Evolutionary conservation across 1,140 invertebrate species (phyloP), one percentile per base, ranked within the genome.

Genomic region (Eupristina koningsbergeri): DNA sequence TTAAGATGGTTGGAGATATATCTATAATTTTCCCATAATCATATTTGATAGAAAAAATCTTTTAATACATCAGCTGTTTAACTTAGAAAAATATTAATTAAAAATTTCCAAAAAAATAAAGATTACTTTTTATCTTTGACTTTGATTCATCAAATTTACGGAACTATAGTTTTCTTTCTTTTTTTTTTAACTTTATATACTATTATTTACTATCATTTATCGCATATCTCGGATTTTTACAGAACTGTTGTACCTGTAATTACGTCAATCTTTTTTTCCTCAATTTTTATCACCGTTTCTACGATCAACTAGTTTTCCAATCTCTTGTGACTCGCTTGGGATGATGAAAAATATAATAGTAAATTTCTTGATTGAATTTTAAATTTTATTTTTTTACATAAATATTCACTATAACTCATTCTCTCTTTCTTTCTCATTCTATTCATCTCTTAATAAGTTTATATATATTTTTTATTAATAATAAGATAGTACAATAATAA

Each of bases 81-180:
- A 80, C 85, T 87, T 85, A 85, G 84, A 86, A 86, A 83, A 80
- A 85, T 81, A 84, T 83, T 79, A 83, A 87, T 86, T 85, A 86
- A 69, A 85, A 84, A 85, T 86, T 84, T 71, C 58, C 13, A 76
- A 80, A 85, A 79, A 58, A 26, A 58, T 67, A 41, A 36, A 71
- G 29, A 50, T 58, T 39, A 11, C 58, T 53, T 63, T 83, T 31
- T 78, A n/a, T 19, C 64, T 83, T 83, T 83, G 64, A 77, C 81
- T 7, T 45, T 45, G 41, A 45, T 13, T 7, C 41, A 45, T 45
- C 41, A 6, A 45, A 45, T 45, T 45, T 7, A 7, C 13, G 41
- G n/a, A n/a, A n/a, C n/a, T n/a, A n/a, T n/a, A n/a, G n/a, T n/a
- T n/a, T n/a, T n/a, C n/a, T n/a, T n/a, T n/a, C n/a, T n/a, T n/a